Evolutionary conservation across 2,797 vertebrate species (phyloP), one percentile per base, ranked within the genome.

Genomic region (Spheniscus humboldti): DNA sequence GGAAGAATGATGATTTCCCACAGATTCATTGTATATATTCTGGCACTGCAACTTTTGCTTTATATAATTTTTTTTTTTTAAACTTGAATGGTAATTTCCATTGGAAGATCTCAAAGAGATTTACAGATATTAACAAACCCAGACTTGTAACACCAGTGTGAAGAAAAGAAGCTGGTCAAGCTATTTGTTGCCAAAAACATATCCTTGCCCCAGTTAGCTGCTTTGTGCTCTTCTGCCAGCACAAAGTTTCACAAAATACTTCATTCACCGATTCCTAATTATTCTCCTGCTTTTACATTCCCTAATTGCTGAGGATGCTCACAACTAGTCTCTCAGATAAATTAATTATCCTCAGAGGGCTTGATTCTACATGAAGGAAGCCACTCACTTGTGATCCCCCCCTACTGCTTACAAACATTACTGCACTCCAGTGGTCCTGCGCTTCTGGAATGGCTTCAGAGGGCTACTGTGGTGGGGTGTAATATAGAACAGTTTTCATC

Each of bases 1-100:
- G 76, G 74, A 94, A 94, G 94, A 97, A 90, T 94, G 90, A 97
- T 97, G 94, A 95, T 97, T 97, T 97, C 96, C 71, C 92, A 92
- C 95, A 96, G 92, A 95, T 79, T 53, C 84, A 62, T 59, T 94
- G 75, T 97, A 92, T 97, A 94, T 89, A 91, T 84, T 93, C 94
- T 96, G 94, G 94, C 95, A 93, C 63, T 86, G 13, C 86, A 94
- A 80, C 71, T 92, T 95, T 92, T 93, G 30, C 82, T 95, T 97
- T 89, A 81, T 95, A 84, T 60, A 87, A 63, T 83, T 45, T 74
- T 95, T 45, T 74, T 95, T 95, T 96, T 86, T 24, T 10, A 41
- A 80, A 86, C 79, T 80, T 95, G 56, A 86, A 79, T 74, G 78
- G 66, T 71, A 78, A 91, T 86, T 92, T 96, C 74, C 60, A 92